These are phyloP conservation scores for Danio tinwini DNA, from an alignment of 2,797 vertebrate genomes.

Conservation along the genomic window DNA sequence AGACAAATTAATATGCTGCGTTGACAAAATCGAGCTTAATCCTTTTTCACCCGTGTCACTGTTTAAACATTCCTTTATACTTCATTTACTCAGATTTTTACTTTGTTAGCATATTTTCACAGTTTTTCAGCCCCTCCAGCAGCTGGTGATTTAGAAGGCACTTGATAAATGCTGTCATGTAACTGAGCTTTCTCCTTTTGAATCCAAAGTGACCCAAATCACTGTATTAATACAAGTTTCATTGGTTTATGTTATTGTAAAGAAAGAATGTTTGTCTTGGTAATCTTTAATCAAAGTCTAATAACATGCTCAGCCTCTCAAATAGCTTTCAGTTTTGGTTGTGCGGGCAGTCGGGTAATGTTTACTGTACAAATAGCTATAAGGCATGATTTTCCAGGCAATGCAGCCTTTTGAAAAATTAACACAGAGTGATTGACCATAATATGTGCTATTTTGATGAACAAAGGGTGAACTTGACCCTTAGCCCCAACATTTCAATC, in stretches of 20 bases:
- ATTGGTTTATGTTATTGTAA: neutral
- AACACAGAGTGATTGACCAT: neutral
- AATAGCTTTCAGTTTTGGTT: neutral
- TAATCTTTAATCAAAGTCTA: neutral
- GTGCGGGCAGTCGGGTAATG: neutral
- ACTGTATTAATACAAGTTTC: neutral
- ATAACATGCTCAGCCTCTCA: neutral
- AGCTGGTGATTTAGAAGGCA: neutral
- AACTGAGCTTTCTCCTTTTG: constrained; percentile 12
- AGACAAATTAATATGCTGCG: constrained; percentile 32
- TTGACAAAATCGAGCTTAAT: constrained; percentile 18
- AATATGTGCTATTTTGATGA: neutral
- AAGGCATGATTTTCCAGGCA: neutral
- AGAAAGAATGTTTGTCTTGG: neutral
- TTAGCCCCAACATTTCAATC: neutral
- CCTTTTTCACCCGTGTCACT: constrained; percentile 9
- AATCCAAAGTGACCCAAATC: neutral
- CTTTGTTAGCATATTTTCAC: neutral
- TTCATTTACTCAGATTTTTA: constrained; percentile 40
- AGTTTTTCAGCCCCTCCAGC: neutral
- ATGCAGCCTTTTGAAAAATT: neutral
- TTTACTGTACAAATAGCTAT: neutral
- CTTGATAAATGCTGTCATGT: neutral
- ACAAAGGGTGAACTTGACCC: neutral
- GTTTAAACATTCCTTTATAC: constrained; percentile 37